Evolutionary conservation across 2,113 vertebrate genomes (phyloP).

Genomic region (Smithornis capensis): DNA sequence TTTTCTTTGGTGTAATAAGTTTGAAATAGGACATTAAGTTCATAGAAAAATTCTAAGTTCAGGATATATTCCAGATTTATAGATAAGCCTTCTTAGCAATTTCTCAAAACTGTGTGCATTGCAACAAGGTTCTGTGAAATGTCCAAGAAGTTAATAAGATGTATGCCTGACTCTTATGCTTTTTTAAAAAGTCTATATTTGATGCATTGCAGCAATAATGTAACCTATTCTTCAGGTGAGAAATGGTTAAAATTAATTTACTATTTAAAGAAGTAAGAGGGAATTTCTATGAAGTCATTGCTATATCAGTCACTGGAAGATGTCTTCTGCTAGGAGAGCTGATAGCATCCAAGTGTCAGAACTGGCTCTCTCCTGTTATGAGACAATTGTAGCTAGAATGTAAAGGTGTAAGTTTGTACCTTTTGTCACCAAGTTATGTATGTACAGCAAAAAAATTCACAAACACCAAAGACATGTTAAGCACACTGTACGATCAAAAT

Average conservation of each 20-base stretch:
- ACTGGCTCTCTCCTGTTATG: neutral
- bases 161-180: fast-evolving
- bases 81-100: neutral
- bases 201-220: neutral
- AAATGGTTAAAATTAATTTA: neutral
- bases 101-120: neutral
- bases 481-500: neutral
- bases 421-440: neutral
- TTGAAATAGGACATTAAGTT: constrained; percentile 11
- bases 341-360: neutral
- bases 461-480: neutral
- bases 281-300: neutral
- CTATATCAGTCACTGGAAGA: neutral
- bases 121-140: neutral
- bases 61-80: neutral
- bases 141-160: neutral
- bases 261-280: neutral
- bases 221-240: neutral
- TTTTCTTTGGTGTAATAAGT: neutral
- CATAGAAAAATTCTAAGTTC: neutral
- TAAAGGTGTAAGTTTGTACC: neutral
- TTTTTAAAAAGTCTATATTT: neutral
- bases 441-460: neutral
- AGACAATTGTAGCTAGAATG: neutral
- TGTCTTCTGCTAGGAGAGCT: neutral